Conservation (phyloP, 1,140 invertebrate genomes). For the Magallana gigas region DNA sequence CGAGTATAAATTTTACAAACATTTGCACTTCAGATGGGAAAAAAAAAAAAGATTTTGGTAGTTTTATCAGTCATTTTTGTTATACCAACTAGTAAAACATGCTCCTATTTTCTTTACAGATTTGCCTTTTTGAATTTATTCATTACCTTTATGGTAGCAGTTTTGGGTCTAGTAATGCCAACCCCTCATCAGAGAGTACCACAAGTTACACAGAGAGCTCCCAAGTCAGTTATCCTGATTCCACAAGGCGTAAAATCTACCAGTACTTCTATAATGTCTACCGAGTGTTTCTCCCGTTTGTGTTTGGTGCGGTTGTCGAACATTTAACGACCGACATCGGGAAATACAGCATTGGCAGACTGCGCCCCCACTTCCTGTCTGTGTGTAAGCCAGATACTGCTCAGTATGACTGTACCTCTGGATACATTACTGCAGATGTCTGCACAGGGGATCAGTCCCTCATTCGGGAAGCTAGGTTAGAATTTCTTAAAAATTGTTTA, state of each 20-base stretch:
- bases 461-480: constrained; percentile 49
- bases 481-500: neutral
- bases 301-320: constrained; percentile 53
- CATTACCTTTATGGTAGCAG: neutral
- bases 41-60: no score
- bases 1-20: no score
- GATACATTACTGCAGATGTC: constrained; percentile 52
- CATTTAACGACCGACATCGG: constrained; percentile 52
- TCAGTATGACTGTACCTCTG: constrained; percentile 45
- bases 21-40: no score
- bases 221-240: neutral
- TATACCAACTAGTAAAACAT: no score
- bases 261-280: constrained; percentile 48
- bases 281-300: constrained; percentile 42
- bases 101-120: neutral
- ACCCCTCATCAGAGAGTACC: neutral
- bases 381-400: constrained; percentile 52
- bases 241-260: constrained; percentile 16
- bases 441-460: constrained; percentile 47
- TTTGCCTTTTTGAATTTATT: constrained; percentile 15
- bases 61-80: no score
- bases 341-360: constrained; percentile 52
- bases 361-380: constrained; percentile 55
- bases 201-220: neutral
- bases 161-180: neutral